Base-by-base conservation (phyloP, 2,888 invertebrate species). In the Hyposoter didymator region DNA sequence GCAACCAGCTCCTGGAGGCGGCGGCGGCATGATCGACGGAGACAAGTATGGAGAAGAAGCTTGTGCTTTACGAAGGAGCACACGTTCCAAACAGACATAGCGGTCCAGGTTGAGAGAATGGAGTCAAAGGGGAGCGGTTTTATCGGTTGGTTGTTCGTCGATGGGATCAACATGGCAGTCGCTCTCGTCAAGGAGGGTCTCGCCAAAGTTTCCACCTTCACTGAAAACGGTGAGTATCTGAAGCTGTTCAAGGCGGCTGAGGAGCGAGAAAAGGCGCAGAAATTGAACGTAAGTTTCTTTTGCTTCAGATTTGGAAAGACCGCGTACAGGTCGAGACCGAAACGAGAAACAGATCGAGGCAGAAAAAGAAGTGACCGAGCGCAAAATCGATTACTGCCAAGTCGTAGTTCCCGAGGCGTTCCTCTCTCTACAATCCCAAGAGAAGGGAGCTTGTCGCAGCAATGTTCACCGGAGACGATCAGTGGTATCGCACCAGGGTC, bases 31-130 rank as follows among this genome's bases (percentile, higher is more conserved):
- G 87, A 96, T 96, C 88, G 97, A 96, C 85, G 97, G 97, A 0
- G 99, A 99, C 91, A 98, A 98, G 0, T 99, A 95, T 92, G 99
- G 99, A 0, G 98, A 99, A 88, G 99, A 99, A 92, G 99, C 99
- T 0, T 94, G 98, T 64, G 95, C 95, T 99, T 98, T 94, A 99
- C 99, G 1, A 98, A 97, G 91, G 98, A 99, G 90, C 96, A 95
- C 90, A 97, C 98, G 89, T 95, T 99, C 90, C 99, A 99, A 93
- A 96, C 97, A 86, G 99, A 99, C 93, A 98, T 99, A 0, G 96
- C 97, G 84, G 97, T 99, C 82, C 97, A 98, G 89, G 97, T 99
- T 72, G 99, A 99, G 91, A 96, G 97, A 80, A 98, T 98, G 95
- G 99, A 99, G 94, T 91, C 92, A 0, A 99, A 99, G 94, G 98